Conservation (phyloP, 2,113 vertebrate species). For the Heteronetta atricapilla region DNA sequence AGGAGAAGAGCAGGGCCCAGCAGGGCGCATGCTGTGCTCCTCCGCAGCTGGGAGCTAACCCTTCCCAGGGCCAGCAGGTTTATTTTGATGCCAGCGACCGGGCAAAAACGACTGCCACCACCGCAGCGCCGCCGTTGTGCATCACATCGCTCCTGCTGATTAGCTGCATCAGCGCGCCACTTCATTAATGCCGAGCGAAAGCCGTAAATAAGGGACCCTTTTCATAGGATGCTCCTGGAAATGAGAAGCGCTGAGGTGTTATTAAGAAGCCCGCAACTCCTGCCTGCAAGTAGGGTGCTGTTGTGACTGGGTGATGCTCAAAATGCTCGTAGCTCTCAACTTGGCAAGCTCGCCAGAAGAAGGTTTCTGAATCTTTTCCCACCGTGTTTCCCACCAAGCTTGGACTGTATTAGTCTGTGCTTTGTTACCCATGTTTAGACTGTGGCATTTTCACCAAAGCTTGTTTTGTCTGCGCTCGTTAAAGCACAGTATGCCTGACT, state of each 20-base stretch:
- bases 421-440: slow-evolving; percentile 50
- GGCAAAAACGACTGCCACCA: slow-evolving; percentile 32
- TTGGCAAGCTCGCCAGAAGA: neutral
- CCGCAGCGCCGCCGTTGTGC: neutral
- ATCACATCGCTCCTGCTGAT: slow-evolving; percentile 7
- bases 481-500: slow-evolving; percentile 35
- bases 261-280: neutral
- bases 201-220: slow-evolving; percentile 49
- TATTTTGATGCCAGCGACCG: slow-evolving; percentile 54
- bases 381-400: slow-evolving; percentile 21
- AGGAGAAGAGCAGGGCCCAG: rapidly evolving
- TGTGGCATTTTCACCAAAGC: slow-evolving; percentile 59
- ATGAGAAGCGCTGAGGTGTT: neutral
- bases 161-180: slow-evolving; percentile 62
- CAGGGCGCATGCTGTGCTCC: rapidly evolving
- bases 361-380: slow-evolving; percentile 43
- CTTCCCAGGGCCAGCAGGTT: neutral
- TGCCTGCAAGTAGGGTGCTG: neutral
- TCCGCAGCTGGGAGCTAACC: neutral
- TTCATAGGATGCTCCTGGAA: slow-evolving; percentile 18
- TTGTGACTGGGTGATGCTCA: rapidly evolving
- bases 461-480: slow-evolving; percentile 54
- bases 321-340: neutral
- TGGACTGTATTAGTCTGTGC: slow-evolving; percentile 25
- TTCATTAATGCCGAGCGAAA: slow-evolving; percentile 60